Base-by-base conservation (phyloP, 2,113 vertebrate species). In the Trinectes maculatus region DNA sequence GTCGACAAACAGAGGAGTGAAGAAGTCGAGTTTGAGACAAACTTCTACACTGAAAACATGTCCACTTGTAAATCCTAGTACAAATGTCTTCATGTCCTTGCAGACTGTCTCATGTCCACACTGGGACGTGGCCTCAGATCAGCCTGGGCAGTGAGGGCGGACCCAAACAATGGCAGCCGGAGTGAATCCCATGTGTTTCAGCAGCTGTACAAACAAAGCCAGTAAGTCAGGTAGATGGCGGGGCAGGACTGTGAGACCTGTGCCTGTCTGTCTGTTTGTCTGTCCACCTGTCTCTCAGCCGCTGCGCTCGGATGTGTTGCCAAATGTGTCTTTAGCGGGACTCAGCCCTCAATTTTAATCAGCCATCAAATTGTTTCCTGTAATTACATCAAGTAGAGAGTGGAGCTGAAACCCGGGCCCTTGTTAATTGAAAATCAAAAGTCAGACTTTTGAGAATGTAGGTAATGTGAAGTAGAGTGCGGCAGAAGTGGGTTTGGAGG, bases 371-470 rank as follows among this genome's bases (percentile, higher is more conserved):
- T 94, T 94, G 93, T 95, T 96, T 96, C 94, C 95, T 95, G 93
- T 93, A 95, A 96, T 97, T 96, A 95, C 85, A 94, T 94, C 91
- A 93, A 95, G 95, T 90, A 94, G 92, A 95, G 95, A 94, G 94
- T 91, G 91, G n/a, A 95, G 94, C 92, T 95, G 91, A 89, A 94
- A 94, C 95, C 94, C 93, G 93, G 85, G 85, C 90, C 90, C 92
- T n/a, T 92, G 94, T 94, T 97, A 95, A 96, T 96, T 96, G 92
- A 95, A 96, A 95, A 95, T 95, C 93, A 94, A 94, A 96, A 95
- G 95, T 96, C 90, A 88, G 95, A 96, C 94, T 95, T 96, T 93
- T 91, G 91, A 89, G 91, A 91, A 91, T 90, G 86, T 86, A 88
- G 83, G 85, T 91, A 69, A 77, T 33, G 29, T 19, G 51, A 52